These are phyloP conservation scores for Xanthorhoe designata DNA, from an alignment of 2,888 invertebrate genomes.

Conservation along the genomic window DNA sequence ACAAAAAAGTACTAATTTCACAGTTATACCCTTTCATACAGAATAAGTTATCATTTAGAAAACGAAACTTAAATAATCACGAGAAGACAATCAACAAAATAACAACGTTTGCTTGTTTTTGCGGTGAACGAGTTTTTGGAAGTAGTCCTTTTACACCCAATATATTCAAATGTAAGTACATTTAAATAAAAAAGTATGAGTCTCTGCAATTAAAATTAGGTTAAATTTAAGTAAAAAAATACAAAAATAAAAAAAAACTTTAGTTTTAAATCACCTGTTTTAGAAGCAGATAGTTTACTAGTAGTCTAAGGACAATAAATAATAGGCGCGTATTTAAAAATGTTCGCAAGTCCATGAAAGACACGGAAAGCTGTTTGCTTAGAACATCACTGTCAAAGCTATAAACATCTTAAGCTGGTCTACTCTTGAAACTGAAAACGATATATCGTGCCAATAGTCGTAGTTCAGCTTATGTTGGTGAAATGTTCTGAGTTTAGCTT, in stretches of 20 bases:
- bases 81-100: too few relatives aligned
- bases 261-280: background rate
- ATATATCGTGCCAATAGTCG: too few relatives aligned
- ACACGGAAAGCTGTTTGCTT: constrained; percentile 10
- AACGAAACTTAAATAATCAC: too few relatives aligned
- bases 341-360: constrained; percentile 14
- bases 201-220: background rate
- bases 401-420: background rate
- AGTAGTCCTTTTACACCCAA: background rate
- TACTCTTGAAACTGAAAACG: too few relatives aligned
- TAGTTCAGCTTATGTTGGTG: too few relatives aligned
- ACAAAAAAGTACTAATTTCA: too few relatives aligned
- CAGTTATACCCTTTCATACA: too few relatives aligned
- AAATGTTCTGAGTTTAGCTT: too few relatives aligned
- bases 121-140: background rate
- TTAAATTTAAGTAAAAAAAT: background rate
- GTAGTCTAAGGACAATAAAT: background rate
- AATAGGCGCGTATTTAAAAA: constrained; percentile 1
- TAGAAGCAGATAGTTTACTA: background rate
- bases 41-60: too few relatives aligned
- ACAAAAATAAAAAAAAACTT: background rate
- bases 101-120: too few relatives aligned
- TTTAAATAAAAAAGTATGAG: background rate
- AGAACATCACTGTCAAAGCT: constrained; percentile 1
- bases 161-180: background rate